phyloP scores from a whole-genome alignment of 2,888 invertebrate species.

The Dolomedes plantarius region DNA sequence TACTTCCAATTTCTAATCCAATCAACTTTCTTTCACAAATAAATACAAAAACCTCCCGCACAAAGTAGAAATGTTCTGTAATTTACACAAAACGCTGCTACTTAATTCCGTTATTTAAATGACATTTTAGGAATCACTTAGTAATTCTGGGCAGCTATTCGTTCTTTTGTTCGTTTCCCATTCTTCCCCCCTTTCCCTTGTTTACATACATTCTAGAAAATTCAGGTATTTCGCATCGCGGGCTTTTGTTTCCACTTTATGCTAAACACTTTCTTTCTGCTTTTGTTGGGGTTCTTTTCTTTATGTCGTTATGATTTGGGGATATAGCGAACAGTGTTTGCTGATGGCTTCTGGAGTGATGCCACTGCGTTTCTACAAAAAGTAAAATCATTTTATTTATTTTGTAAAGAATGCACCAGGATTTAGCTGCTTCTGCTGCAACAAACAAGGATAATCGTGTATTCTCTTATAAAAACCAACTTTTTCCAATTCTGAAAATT shows the following conservation, averaged over 20 bases:
- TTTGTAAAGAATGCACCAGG: neutral
- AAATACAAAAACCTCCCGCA: too few relatives aligned
- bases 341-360: neutral
- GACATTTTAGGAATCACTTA: conserved; percentile 66
- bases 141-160: conserved; percentile 54
- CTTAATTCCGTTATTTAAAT: conserved; percentile 69
- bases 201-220: conserved; percentile 57
- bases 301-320: conserved; percentile 47
- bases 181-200: conserved; percentile 16
- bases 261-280: conserved; percentile 41
- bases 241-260: conserved; percentile 55
- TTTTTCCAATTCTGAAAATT: too few relatives aligned
- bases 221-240: conserved; percentile 31
- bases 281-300: conserved; percentile 8
- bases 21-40: neutral
- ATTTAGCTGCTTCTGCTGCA: too few relatives aligned
- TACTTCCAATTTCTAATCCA: neutral
- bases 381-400: neutral
- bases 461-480: neutral
- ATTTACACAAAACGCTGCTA: conserved; percentile 9
- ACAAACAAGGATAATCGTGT: neutral
- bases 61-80: conserved; percentile 24
- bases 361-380: neutral
- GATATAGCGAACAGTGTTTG: neutral
- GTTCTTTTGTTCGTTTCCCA: conserved; percentile 38